Base-by-base conservation (phyloP, 2,113 vertebrate genomes). In the Silurus glanis region DNA sequence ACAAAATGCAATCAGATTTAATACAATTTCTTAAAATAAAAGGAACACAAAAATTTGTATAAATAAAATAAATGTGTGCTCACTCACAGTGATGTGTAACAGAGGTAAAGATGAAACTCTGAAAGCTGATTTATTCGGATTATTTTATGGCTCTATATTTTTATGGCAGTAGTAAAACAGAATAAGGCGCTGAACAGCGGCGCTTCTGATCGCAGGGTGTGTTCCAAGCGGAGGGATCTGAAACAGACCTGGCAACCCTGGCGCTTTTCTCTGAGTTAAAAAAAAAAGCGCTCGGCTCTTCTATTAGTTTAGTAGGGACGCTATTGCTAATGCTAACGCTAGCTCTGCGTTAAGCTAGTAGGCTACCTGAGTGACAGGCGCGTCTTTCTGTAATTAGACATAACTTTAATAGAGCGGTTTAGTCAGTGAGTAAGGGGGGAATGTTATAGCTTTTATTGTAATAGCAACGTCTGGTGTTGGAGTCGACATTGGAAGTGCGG, bases 221-320 rank as follows among this genome's bases (percentile, higher is more conserved):
- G 37, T 37, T 37, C 37, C 37, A 37, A 2, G 37, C 37, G 37
- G 37, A 37, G 37, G 37, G 37, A 37, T 37, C 37, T 37, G 37
- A 37, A 37, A 37, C 37, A 37, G 37, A 80, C 14, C 81, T 83
- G 81, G 81, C 81, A 83, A 69, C 62, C 81, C n/a, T 37, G 37
- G 49, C n/a, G n/a, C 37, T 37, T 37, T 37, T 37, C 37, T 37
- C 37, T 37, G 62, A 23, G 62, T 83, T 69, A 19, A 0, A n/a
- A 28, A 51, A n/a, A 69, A 78, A 83, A 47, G 21, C 23, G 62
- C 81, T 83, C 19, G 47, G 62, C 9, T 66, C 49, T 66, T 55
- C n/a, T 9, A 53, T 66, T 82, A 67, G 62, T 82, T 82, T 67
- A 51, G 14, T 6, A 9, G 55, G 21, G 47, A 82, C 53, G 80